A percentile compares a stretch with the other conserved stretches of the same genome.
phyloP scores from a whole-genome alignment of 2,888 invertebrate species.

The Gryllus longicercus region DNA sequence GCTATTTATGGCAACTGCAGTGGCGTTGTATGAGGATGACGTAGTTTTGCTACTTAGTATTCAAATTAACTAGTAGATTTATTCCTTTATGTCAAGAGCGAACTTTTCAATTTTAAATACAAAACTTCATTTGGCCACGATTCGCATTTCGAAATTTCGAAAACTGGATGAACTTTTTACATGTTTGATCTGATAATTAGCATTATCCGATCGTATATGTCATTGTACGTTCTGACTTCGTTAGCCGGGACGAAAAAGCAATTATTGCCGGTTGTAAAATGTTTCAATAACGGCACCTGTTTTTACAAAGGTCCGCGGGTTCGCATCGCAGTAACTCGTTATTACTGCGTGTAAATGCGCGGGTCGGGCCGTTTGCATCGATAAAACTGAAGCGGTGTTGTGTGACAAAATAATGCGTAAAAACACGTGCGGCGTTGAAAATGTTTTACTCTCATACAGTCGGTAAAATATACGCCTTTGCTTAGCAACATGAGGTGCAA shows the following conservation, averaged over 20 bases:
- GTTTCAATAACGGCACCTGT: slow-evolving; percentile 11
- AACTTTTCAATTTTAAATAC: background rate
- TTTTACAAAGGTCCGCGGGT: slow-evolving; percentile 2
- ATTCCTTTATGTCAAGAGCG: background rate
- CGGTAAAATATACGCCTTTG: background rate
- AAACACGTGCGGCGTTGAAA: slow-evolving; percentile 2
- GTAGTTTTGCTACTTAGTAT: background rate
- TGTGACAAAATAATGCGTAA: slow-evolving; percentile 11
- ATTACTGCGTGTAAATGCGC: slow-evolving; percentile 9
- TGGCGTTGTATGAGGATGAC: background rate
- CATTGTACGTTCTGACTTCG: background rate
- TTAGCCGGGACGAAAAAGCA: slow-evolving; percentile 4
- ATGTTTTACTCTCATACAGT: background rate
- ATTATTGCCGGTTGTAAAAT: background rate
- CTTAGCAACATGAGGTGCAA: background rate
- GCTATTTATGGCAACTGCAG: background rate
- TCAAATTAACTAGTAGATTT: slow-evolving; percentile 1
- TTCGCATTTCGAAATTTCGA: background rate
- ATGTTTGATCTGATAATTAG: slow-evolving; percentile 11
- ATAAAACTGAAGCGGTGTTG: slow-evolving; percentile 9
- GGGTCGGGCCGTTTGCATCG: background rate
- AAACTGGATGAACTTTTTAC: slow-evolving; percentile 17
- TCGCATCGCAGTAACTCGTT: background rate
- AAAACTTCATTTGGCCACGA: background rate
- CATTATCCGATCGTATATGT: background rate